Evolutionary conservation across 2,888 invertebrate genomes (phyloP).

Genomic region (Meghimatium bilineatum): DNA sequence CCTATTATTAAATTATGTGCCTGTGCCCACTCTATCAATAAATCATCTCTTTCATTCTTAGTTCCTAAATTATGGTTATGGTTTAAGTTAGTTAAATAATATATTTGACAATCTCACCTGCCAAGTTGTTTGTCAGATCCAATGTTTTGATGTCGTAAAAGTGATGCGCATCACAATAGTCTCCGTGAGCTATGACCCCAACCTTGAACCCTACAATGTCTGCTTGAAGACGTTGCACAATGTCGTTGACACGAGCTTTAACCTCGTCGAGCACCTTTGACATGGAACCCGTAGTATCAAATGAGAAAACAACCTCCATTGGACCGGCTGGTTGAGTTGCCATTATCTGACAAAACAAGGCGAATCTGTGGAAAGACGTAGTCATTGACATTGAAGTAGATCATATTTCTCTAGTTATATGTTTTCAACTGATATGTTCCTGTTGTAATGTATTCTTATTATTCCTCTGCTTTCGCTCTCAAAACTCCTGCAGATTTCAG

Average conservation of each 20-base stretch:
- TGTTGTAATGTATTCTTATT: no score
- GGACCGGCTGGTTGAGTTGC: conserved; percentile 31
- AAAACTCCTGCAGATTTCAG: no score
- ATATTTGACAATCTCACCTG: conserved; percentile 7
- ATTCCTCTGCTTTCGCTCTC: no score
- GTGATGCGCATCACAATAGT: conserved; percentile 70
- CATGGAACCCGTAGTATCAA: conserved; percentile 53
- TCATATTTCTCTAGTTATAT: no score
- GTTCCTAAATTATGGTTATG: no score
- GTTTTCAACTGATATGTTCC: no score
- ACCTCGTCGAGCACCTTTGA: conserved; percentile 61
- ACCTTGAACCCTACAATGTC: conserved; percentile 72
- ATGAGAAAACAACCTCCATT: conserved; percentile 50
- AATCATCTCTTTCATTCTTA: no score
- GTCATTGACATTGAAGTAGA: no score
- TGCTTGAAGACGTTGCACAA: conserved; percentile 70
- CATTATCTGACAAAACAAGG: neutral
- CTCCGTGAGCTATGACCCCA: conserved; percentile 74
- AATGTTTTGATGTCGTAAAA: conserved; percentile 70
- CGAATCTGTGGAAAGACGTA: neutral
- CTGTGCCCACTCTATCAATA: no score
- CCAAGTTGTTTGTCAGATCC: conserved; percentile 66
- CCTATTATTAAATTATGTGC: no score
- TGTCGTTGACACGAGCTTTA: conserved; percentile 64
- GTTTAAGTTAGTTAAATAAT: no score